These are phyloP conservation scores for Leptopilina myrica DNA, from an alignment of 2,888 invertebrate species.

Conservation along the genomic window DNA sequence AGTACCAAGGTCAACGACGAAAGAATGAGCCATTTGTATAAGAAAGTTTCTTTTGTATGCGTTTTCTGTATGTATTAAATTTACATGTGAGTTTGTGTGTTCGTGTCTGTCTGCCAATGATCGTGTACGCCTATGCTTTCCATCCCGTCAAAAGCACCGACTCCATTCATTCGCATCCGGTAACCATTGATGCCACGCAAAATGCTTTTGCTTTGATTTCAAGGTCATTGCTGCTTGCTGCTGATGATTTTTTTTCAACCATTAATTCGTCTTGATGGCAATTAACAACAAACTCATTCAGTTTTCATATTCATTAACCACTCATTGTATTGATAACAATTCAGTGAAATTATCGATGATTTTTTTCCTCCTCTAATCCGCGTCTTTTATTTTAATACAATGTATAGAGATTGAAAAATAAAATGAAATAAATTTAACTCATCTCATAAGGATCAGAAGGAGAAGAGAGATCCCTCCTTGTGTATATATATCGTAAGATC, in stretches of 20 bases:
- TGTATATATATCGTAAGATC: constrained; percentile 25
- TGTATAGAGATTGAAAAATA: neutral
- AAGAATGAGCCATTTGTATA: constrained; percentile 59
- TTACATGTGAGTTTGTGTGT: no score
- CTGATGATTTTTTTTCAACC: constrained; percentile 37
- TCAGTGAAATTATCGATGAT: neutral
- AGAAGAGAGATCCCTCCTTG: constrained; percentile 9
- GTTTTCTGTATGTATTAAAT: neutral
- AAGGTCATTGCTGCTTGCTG: constrained; percentile 54
- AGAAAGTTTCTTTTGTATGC: constrained; percentile 59
- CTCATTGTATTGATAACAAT: neutral
- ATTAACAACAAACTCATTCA: neutral
- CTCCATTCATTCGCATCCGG: constrained; percentile 66
- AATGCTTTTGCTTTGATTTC: constrained; percentile 59
- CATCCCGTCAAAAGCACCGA: constrained; percentile 61
- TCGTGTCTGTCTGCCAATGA: constrained; percentile 46
- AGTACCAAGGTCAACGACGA: constrained; percentile 62
- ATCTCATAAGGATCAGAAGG: constrained; percentile 32
- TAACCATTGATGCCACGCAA: constrained; percentile 62
- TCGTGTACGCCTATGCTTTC: constrained; percentile 50
- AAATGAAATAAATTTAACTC: neutral
- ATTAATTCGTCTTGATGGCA: constrained; percentile 31
- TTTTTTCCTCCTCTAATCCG: neutral
- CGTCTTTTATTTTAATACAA: neutral
- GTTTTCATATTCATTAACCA: neutral